Evolutionary conservation across 2,113 vertebrate genomes (phyloP).

Genomic region (Syngnathoides biaculeatus): DNA sequence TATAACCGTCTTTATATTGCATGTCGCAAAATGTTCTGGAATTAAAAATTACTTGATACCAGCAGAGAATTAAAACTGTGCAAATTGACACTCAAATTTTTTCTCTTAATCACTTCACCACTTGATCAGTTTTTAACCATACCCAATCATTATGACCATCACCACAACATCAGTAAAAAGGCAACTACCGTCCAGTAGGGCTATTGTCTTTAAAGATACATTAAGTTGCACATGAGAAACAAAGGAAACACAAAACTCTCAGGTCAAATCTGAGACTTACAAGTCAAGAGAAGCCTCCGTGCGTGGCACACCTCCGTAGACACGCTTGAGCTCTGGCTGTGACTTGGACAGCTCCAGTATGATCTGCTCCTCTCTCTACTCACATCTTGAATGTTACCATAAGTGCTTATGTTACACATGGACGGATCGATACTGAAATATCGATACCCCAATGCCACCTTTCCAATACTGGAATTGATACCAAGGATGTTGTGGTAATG

Average conservation of each 20-base stretch:
- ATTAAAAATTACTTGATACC: not conserved
- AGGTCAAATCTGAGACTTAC: constrained; percentile 27
- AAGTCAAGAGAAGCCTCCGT: constrained; percentile 11
- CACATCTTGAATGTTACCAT: not conserved
- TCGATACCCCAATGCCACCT: not conserved
- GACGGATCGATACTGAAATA: not conserved
- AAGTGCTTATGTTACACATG: not conserved
- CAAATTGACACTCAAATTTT: no score
- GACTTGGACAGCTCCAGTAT: constrained; percentile 1
- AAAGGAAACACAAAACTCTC: not conserved
- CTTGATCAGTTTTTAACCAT: no score
- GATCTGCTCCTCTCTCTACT: not conserved
- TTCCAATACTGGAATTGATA: not conserved
- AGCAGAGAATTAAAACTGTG: not conserved
- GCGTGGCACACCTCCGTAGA: not conserved
- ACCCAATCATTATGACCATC: not conserved
- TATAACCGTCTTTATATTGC: not conserved
- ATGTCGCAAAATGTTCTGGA: not conserved
- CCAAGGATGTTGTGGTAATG: not conserved
- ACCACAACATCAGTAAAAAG: not conserved
- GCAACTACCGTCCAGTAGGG: not conserved
- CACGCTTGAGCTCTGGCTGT: constrained; percentile 7
- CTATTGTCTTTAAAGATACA: not conserved
- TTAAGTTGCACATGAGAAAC: not conserved
- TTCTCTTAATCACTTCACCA: no score